Conservation (phyloP, 2,888 invertebrate genomes). For the Lypha dubia region DNA sequence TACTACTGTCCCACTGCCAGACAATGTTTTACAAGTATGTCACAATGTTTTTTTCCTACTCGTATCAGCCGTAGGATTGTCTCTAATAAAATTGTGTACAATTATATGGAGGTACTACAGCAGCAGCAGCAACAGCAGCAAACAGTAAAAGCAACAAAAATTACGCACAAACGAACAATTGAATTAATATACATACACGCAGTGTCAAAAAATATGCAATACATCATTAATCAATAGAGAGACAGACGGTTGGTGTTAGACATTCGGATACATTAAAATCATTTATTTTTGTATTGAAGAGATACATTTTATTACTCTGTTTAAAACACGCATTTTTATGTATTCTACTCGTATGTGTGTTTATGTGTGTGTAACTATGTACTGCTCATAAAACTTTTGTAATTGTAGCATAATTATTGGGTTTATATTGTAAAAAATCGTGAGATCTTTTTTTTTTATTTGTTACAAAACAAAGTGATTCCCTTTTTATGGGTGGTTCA, state of each 20-base stretch:
- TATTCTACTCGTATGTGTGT: background rate
- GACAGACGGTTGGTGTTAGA: conserved; percentile 26
- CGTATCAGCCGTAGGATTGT: conserved; percentile 49
- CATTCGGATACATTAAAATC: conserved; percentile 14
- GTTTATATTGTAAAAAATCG: conserved; percentile 33
- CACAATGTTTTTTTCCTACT: conserved; percentile 16
- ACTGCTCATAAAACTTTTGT: conserved; percentile 23
- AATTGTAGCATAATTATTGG: conserved; percentile 54
- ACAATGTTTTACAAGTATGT: conserved; percentile 27
- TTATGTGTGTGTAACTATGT: background rate
- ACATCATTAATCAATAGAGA: conserved; percentile 70
- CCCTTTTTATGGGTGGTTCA: background rate
- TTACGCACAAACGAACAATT: conserved; percentile 67
- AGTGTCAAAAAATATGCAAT: conserved; percentile 65
- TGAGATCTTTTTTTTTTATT: conserved; percentile 46
- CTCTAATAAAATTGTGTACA: conserved; percentile 71
- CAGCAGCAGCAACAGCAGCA: conserved; percentile 35
- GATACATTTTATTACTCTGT: conserved; percentile 24
- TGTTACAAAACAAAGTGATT: conserved; percentile 1
- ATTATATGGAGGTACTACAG: conserved; percentile 70
- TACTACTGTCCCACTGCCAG: conserved; percentile 28
- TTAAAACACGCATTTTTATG: conserved; percentile 2
- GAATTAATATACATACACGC: conserved; percentile 58
- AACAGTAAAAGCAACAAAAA: conserved; percentile 43
- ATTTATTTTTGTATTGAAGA: background rate